These are phyloP conservation scores for Melitaea cinxia DNA, from an alignment of 1,140 invertebrate genomes.

Conservation along the genomic window DNA sequence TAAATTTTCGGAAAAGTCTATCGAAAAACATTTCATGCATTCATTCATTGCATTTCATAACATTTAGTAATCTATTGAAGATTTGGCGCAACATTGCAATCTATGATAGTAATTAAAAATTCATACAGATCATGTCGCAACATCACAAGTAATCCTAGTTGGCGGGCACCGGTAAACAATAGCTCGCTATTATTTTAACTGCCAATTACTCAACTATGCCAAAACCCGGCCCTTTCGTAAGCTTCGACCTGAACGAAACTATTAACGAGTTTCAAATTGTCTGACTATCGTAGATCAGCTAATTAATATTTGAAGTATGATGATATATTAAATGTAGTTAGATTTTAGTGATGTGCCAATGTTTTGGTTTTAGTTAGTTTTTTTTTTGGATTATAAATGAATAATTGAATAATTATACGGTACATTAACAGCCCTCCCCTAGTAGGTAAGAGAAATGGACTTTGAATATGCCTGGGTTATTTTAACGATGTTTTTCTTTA, in stretches of 20 bases:
- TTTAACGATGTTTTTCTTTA: too few relatives aligned
- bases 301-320: slow-evolving; percentile 18
- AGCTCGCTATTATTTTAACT: slow-evolving; percentile 25
- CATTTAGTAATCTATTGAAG: not conserved
- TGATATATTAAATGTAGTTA: not conserved
- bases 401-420: too few relatives aligned
- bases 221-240: slow-evolving; percentile 27
- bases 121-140: slow-evolving; percentile 14
- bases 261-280: slow-evolving; percentile 32
- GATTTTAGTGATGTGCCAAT: not conserved
- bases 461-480: too few relatives aligned
- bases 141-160: slow-evolving; percentile 20
- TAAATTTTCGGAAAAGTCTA: too few relatives aligned
- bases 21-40: too few relatives aligned
- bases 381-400: too few relatives aligned
- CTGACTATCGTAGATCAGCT: slow-evolving; percentile 17
- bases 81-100: not conserved
- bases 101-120: not conserved
- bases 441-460: too few relatives aligned
- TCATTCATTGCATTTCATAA: not conserved
- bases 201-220: slow-evolving; percentile 22
- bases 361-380: not conserved
- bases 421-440: too few relatives aligned
- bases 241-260: slow-evolving; percentile 20
- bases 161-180: slow-evolving; percentile 26